Evolutionary conservation across 2,113 vertebrate genomes (phyloP), one percentile per base, ranked within the genome.

Genomic region (Azemiops feae): DNA sequence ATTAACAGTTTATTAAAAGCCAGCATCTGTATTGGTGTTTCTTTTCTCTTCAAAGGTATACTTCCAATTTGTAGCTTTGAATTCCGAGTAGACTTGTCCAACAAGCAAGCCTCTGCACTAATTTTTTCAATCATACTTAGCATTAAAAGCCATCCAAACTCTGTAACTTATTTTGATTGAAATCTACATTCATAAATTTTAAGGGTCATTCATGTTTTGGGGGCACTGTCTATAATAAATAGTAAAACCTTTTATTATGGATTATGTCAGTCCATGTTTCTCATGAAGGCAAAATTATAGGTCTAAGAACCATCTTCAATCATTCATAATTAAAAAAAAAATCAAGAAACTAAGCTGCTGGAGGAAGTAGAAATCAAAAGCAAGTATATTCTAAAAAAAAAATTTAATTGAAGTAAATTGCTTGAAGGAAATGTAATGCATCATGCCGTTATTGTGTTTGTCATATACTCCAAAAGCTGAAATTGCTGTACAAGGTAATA

Each of bases 61-160:
- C 85, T 25, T 85, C 0, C 0, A 92, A 34, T 45, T 91, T 89
- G 57, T 69, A 90, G 90, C 0, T 88, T 95, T 95, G 97, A 93
- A 94, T 96, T 96, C 93, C 96, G 96, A 95, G 95, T 96, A 96
- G 92, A 95, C 94, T 97, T 95, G 95, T 97, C 93, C 95, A 57
- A 94, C 86, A 88, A 94, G 89, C 95, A 93, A 96, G 96, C 96
- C 96, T 58, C 90, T 89, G 54, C 91, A 87, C 94, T 96, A 94
- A 95, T 85, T 93, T 95, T 94, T 93, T 58, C 94, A 96, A 95
- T 96, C 97, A 97, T 89, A 92, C 95, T 57, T 91, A 95, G 94
- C 94, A 94, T 92, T 92, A 97, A 95, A 97, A 95, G 95, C 95
- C 94, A 97, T 95, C 96, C 95, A 95, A 96, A 95, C 87, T 92